Percentiles rank a stretch among this genome's conserved stretches.
Conservation (phyloP, 2,888 invertebrate species). For the Automeris io region DNA sequence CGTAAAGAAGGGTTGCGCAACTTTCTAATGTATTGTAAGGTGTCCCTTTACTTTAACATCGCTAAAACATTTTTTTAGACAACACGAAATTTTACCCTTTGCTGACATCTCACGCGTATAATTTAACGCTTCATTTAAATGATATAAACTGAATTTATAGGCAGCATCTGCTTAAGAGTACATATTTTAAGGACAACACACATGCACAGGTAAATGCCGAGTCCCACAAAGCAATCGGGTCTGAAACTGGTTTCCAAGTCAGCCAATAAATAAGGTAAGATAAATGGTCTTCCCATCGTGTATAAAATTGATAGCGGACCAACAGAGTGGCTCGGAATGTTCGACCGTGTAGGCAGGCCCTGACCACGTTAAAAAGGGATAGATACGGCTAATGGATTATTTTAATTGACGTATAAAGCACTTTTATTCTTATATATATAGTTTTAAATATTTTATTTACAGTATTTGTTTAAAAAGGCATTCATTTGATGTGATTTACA, state of each 20-base stretch:
- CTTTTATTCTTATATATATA: neutral
- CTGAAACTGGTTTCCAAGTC: constrained; percentile 67
- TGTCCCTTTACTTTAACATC: constrained; percentile 40
- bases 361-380: constrained; percentile 36
- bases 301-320: constrained; percentile 73
- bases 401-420: constrained; percentile 32
- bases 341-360: constrained; percentile 46
- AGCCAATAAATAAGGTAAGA: constrained; percentile 73
- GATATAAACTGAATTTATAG: constrained; percentile 30
- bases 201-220: constrained; percentile 48
- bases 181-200: constrained; percentile 31
- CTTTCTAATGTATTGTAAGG: constrained; percentile 74
- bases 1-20: constrained; percentile 73
- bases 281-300: constrained; percentile 71
- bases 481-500: no score
- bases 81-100: constrained; percentile 63
- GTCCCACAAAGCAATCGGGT: constrained; percentile 50
- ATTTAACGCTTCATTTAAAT: constrained; percentile 40
- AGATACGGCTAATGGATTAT: constrained; percentile 44
- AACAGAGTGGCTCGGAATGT: constrained; percentile 54
- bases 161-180: constrained; percentile 33
- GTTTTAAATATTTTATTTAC: neutral
- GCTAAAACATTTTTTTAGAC: constrained; percentile 53
- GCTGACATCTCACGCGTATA: constrained; percentile 30
- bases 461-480: no score